Base-by-base conservation (phyloP, 2,888 invertebrate genomes). In the Cyrtodaria siliqua region DNA sequence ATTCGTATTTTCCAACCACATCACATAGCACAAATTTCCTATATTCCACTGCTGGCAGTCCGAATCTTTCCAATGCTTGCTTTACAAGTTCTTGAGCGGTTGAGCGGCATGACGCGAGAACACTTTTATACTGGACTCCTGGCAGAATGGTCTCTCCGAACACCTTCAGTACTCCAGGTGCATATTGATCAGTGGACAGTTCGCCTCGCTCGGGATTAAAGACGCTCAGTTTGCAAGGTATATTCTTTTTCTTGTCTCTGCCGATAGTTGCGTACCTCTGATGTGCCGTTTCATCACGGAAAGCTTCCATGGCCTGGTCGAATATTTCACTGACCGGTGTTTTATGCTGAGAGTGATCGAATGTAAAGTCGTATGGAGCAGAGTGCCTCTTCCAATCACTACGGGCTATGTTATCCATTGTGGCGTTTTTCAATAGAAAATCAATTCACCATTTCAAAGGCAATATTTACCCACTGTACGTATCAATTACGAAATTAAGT, bases 121-220 rank as follows among this genome's bases (percentile, higher is more conserved):
- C 91, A 69, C 90, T 90, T 82, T 91, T 91, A 75, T 91, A 91
- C 56, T 89, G 85, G 8, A 89, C 89, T 12, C 91, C 91, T 4
- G 87, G 89, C 50, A 86, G 66, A 29, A 91, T 81, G 14, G 88
- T 86, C 53, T 89, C 89, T 14, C 91, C 91, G 69, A 89, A 90
- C 49, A 91, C 83, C 74, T 89, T 89, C 24, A 91, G 71, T 2
- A 91, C 87, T 0, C 91, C 91, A 1, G 91, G 91, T n/a, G 89
- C 84, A 42, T 84, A 74, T 27, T 87, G 84, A 67, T 90, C 90
- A 6, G 87, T 87, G 8, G 90, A 90, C 8, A 91, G 73, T 69
- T 91, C 91, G 18, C 73, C 64, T 12, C 61, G 52, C n/a, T 76
- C 72, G 6, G 56, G 47, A 24, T 60, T 62, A 14, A 71, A 62